Evolutionary conservation across 2,888 invertebrate species (phyloP).

Genomic region (Germaria angustata): DNA sequence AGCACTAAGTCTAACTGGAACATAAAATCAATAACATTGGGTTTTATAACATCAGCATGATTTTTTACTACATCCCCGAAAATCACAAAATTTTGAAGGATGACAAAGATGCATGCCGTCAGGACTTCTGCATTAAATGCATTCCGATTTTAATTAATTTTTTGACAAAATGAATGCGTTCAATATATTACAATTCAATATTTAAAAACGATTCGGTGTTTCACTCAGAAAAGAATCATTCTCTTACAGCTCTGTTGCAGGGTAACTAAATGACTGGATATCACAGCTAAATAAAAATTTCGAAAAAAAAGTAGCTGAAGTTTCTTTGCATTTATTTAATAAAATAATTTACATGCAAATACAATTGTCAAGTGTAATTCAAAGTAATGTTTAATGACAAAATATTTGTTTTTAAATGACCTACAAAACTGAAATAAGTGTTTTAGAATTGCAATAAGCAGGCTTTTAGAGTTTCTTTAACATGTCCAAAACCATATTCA

Average conservation of each 20-base stretch:
- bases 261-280: background rate
- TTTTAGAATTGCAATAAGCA: background rate
- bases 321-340: slow-evolving; percentile 11
- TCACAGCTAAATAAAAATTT: background rate
- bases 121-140: no score
- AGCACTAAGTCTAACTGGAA: no score
- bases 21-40: no score
- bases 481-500: background rate
- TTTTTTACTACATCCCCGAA: no score
- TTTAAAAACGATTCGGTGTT: no score
- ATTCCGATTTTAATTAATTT: no score
- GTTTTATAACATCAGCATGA: no score
- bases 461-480: background rate
- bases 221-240: no score
- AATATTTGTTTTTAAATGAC: slow-evolving; percentile 40
- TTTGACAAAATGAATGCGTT: background rate
- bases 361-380: slow-evolving; percentile 43
- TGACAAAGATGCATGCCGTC: no score
- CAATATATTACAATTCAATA: no score
- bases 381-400: slow-evolving; percentile 23
- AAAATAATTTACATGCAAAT: slow-evolving; percentile 27
- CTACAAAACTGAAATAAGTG: slow-evolving; percentile 30
- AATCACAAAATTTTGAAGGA: no score
- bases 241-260: background rate
- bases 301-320: background rate